Evolutionary conservation across 2,113 vertebrate genomes (phyloP), one percentile per base, ranked within the genome.

Genomic region (Sphyrna mokarran): DNA sequence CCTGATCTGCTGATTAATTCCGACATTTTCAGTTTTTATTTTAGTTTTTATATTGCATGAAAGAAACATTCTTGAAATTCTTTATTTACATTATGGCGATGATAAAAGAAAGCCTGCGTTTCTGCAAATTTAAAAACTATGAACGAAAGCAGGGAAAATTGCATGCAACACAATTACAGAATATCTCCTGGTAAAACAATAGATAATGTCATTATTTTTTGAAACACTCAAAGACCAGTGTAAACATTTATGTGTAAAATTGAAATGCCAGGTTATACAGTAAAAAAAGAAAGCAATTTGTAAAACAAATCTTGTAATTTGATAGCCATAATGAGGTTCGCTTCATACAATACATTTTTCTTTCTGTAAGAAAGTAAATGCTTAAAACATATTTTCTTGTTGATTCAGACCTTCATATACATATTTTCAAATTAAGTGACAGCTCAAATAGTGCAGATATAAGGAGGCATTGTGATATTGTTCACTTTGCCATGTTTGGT

Each of bases 161-260:
- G 23, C 43, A 43, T 22, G 1, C 37, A 83, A 83, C 18, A 40
- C 7, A 43, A 43, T 83, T 22, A 23, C 85, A 87, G 40, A 87
- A 13, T 54, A 87, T 26, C 48, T 13, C 23, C 43, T 10, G 43
- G 23, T 54, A 87, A 87, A 87, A 29, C 85, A 87, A 87, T 87
- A 40, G 80, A 54, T 87, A 54, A 48, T 87, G 22, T 54, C 22
- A 87, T 40, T 43, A 83, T 37, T 16, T 4, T 40, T 43, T 11
- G 33, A 86, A 86, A 22, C 22, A 9, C 40, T 23, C 43, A 86
- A 87, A 87, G 43, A 23, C 40, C 23, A 54, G 43, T 87, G 43
- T 87, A 87, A 87, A 54, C 85, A 87, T 54, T 54, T 87, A 87
- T 54, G 48, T 87, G 48, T 87, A 87, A 87, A 87, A 87, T 87